Evolutionary conservation across 2,888 invertebrate genomes (phyloP).

Genomic region (Agapostemon virescens): DNA sequence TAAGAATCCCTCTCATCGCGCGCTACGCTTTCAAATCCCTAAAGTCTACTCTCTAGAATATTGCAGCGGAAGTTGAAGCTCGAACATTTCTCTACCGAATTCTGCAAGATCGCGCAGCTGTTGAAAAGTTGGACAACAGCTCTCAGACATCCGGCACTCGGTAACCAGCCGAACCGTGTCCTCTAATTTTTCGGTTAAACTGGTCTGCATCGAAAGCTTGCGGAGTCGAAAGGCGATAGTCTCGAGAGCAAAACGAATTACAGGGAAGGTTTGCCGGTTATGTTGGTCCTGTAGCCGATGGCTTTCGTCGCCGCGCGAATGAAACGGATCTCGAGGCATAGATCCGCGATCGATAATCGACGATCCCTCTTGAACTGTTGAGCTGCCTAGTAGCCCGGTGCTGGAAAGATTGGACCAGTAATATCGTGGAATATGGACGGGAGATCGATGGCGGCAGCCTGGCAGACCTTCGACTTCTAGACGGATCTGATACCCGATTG

Average conservation of each 20-base stretch:
- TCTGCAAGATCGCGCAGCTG: background rate
- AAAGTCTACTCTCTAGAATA: background rate
- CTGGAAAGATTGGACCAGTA: constrained; percentile 40
- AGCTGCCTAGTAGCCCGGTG: background rate
- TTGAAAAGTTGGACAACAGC: background rate
- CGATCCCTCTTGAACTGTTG: constrained; percentile 10
- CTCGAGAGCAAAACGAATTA: constrained; percentile 23
- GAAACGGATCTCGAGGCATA: constrained; percentile 15
- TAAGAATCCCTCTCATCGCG: background rate
- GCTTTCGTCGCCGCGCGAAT: constrained; percentile 2
- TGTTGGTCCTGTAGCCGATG: background rate
- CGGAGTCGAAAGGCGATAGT: background rate
- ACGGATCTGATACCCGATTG: constrained; percentile 49
- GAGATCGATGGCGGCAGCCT: constrained; percentile 35
- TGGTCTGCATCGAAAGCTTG: constrained; percentile 3
- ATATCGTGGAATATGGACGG: constrained; percentile 36
- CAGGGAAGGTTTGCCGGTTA: constrained; percentile 19
- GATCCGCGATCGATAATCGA: constrained; percentile 50
- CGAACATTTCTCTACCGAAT: background rate
- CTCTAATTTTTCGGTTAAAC: constrained; percentile 5
- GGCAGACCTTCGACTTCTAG: constrained; percentile 49
- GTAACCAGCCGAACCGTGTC: background rate
- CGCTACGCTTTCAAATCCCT: background rate
- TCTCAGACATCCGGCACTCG: constrained; percentile 2
- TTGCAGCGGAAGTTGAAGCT: background rate